Conservation (phyloP, 2,797 vertebrate species). For the Enteromius thamalakanensis region DNA sequence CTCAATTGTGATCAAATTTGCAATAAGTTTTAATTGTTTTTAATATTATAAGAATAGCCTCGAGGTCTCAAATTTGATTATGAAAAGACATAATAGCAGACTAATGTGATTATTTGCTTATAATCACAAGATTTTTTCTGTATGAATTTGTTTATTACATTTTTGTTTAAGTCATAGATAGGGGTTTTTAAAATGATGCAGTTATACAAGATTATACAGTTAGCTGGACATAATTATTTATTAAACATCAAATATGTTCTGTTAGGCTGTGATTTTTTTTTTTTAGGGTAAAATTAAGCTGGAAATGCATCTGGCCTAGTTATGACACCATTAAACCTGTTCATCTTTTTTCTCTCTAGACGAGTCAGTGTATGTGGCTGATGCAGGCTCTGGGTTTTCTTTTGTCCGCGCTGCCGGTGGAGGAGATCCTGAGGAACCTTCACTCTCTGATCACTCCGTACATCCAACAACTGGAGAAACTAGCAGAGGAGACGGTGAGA, state of each 20-base stretch:
- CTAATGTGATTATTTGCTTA: not conserved
- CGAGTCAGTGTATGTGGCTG: slow-evolving; percentile 99
- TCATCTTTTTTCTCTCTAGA: slow-evolving; percentile 71
- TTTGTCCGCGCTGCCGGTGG: slow-evolving; percentile 94
- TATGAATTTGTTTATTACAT: not conserved
- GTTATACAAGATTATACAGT: not conserved
- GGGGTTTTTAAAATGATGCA: not conserved
- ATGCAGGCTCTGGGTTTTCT: slow-evolving; percentile 99
- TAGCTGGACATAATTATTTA: not conserved
- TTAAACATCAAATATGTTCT: not conserved
- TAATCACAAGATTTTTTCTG: not conserved
- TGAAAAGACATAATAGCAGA: too few relatives aligned
- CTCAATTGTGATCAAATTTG: not conserved
- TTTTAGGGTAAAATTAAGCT: not conserved
- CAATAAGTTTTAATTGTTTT: not conserved
- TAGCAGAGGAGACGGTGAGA: slow-evolving; percentile 92
- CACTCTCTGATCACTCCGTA: slow-evolving; percentile 98
- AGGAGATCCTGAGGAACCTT: slow-evolving; percentile 96
- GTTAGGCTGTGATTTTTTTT: not conserved
- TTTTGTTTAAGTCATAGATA: not conserved
- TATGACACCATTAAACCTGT: not conserved
- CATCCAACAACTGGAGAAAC: slow-evolving; percentile 97
- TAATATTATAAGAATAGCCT: too few relatives aligned
- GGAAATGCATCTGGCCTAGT: slow-evolving; percentile 14
- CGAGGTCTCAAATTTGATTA: too few relatives aligned